Evolutionary conservation across 2,797 vertebrate genomes (phyloP).

Genomic region (Petrocephalus schoutedeni): DNA sequence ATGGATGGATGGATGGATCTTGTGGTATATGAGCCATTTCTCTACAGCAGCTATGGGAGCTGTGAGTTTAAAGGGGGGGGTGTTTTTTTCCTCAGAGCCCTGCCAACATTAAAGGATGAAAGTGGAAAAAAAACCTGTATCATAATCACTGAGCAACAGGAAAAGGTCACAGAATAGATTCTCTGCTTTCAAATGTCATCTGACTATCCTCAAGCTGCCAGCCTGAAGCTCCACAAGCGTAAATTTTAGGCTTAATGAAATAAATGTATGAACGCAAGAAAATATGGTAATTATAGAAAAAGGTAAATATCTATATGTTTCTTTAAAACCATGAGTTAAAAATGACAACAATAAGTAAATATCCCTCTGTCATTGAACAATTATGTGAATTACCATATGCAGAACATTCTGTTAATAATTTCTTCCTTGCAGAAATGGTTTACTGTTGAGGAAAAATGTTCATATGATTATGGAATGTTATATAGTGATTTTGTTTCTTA

Average conservation of each 20-base stretch:
- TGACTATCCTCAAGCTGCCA: slow-evolving; percentile 46
- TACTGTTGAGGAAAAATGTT: not conserved
- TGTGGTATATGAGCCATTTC: not conserved
- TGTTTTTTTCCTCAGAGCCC: slow-evolving; percentile 35
- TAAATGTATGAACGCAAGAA: not conserved
- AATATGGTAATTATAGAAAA: not conserved
- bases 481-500: not conserved
- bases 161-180: slow-evolving; percentile 66
- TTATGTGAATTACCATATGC: not conserved
- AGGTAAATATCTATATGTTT: not conserved
- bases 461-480: not conserved
- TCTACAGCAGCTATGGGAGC: not conserved
- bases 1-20: not conserved
- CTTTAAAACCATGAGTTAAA: not conserved
- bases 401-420: not conserved
- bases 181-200: slow-evolving; percentile 57
- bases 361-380: not conserved
- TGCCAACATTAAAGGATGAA: slow-evolving; percentile 52
- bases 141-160: slow-evolving; percentile 46
- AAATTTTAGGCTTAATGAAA: slow-evolving; percentile 12
- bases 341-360: not conserved
- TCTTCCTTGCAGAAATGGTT: not conserved
- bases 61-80: slow-evolving; percentile 32
- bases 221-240: slow-evolving; percentile 37
- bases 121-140: slow-evolving; percentile 36